Conservation (phyloP, 2,113 vertebrate genomes). For the Notechis scutatus region DNA sequence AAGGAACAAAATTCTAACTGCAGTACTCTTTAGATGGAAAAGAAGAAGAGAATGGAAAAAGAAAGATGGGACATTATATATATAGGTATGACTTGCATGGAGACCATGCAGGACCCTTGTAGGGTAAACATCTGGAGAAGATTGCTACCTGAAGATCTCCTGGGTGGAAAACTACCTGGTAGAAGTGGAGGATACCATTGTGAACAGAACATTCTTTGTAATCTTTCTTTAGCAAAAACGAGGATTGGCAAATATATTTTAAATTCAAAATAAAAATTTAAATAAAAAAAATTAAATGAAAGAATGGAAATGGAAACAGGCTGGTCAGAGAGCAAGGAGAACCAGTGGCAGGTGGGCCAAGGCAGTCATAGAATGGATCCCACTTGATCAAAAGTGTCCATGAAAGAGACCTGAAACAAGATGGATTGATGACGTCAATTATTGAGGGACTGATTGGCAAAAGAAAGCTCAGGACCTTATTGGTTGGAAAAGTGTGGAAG, state of each 20-base stretch:
- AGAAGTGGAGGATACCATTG: neutral
- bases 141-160: neutral
- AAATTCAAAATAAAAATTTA: neutral
- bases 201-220: too few relatives aligned
- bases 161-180: neutral
- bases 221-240: conserved; percentile 21
- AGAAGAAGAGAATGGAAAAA: neutral
- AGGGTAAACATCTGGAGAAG: neutral
- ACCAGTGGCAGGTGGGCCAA: too few relatives aligned
- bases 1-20: conserved; percentile 17
- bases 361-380: too few relatives aligned
- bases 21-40: neutral
- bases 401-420: too few relatives aligned
- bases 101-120: neutral
- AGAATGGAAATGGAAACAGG: too few relatives aligned
- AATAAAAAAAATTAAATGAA: too few relatives aligned
- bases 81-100: neutral
- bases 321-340: too few relatives aligned
- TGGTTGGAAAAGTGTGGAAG: too few relatives aligned
- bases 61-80: neutral
- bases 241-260: conserved; percentile 14
- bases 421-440: too few relatives aligned
- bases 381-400: too few relatives aligned
- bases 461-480: too few relatives aligned
- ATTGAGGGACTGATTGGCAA: too few relatives aligned